phyloP scores from a whole-genome alignment of 2,113 vertebrate species.

The Phocoena sinus region DNA sequence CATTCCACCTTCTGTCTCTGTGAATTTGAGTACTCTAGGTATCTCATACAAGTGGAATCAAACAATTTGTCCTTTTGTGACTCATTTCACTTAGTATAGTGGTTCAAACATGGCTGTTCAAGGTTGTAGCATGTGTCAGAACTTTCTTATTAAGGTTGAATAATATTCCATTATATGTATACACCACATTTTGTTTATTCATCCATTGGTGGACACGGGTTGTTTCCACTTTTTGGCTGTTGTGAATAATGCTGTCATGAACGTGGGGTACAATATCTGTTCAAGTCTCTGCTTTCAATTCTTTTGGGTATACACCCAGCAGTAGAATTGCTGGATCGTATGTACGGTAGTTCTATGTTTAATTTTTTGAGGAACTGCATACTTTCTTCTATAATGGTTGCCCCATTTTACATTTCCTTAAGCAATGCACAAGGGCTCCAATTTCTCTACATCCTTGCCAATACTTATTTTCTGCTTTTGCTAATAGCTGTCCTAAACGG shows the following conservation, averaged over 20 bases:
- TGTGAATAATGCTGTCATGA: neutral
- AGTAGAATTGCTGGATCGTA: neutral
- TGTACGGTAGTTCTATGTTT: neutral
- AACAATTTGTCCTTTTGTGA: neutral
- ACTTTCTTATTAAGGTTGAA: neutral
- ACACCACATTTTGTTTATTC: neutral
- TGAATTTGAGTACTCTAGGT: neutral
- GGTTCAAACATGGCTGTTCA: neutral
- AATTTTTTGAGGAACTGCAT: neutral
- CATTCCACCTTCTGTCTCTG: neutral
- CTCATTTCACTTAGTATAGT: neutral
- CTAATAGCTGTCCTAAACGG: neutral
- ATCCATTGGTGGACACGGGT: neutral
- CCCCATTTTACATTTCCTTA: neutral
- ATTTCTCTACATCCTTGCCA: neutral
- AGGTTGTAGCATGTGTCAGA: neutral
- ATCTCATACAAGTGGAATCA: neutral
- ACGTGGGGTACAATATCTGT: neutral
- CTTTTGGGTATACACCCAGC: neutral
- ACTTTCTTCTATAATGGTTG: neutral
- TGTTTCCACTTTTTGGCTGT: neutral
- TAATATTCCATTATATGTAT: neutral
- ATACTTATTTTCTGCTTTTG: neutral
- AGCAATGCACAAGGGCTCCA: neutral
- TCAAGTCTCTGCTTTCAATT: neutral